Evolutionary conservation across 1,140 invertebrate species (phyloP).

Genomic region (Linepithema humile): DNA sequence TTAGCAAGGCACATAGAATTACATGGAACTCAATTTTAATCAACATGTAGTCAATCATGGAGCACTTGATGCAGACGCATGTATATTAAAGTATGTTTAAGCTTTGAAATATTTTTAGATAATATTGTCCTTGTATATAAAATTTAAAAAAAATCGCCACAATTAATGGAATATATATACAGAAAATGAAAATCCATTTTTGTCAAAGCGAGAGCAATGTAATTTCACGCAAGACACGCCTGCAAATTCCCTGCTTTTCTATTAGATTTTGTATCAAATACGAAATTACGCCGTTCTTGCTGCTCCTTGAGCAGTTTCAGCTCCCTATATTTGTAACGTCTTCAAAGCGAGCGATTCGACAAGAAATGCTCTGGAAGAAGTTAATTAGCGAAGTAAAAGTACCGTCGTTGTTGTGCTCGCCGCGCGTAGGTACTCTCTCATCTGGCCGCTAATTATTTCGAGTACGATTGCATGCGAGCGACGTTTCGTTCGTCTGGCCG

Average conservation of each 20-base stretch:
- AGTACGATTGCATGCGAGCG: constrained; percentile 25
- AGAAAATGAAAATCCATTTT: not conserved
- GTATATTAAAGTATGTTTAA: not conserved
- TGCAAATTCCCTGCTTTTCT: not conserved
- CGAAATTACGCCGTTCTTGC: not conserved
- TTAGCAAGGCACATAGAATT: not conserved
- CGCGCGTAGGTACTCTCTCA: constrained; percentile 13
- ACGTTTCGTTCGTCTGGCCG: not conserved
- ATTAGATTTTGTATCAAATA: not conserved
- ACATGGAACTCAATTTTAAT: not conserved
- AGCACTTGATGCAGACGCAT: not conserved
- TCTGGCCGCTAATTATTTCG: constrained; percentile 58
- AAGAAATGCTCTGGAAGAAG: constrained; percentile 1
- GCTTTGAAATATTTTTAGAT: not conserved
- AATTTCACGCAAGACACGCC: not conserved
- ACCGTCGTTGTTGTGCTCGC: not conserved
- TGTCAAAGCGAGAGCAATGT: not conserved
- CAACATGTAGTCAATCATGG: not conserved
- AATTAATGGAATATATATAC: not conserved
- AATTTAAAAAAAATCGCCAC: not conserved
- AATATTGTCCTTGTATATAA: not conserved
- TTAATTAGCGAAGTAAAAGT: constrained; percentile 48
- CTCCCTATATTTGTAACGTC: not conserved
- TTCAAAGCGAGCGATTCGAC: not conserved
- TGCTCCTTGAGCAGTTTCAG: not conserved